Base-by-base conservation (phyloP, 2,113 vertebrate species). In the Myxocyprinus asiaticus region DNA sequence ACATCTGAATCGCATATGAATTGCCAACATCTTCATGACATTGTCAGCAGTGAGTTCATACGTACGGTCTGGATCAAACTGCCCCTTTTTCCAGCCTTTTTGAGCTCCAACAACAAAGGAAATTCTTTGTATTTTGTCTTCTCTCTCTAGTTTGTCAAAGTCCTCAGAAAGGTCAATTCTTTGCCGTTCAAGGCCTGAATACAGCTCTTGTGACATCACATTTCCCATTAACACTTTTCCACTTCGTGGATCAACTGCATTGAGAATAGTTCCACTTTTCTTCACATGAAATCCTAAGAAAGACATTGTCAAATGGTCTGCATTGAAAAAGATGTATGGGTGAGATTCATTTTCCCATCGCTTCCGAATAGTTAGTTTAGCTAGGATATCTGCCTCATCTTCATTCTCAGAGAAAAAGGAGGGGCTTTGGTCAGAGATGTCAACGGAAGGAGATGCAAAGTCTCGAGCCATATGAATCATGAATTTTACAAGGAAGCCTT, bases 21-120 rank as follows among this genome's bases (percentile, higher is more conserved):
- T 93, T 51, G 93, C 93, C 82, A 95, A 77, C 91, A 94, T 95
- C 86, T 95, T 95, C 94, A 91, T 92, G 64, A 94, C 91, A 73
- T 94, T 94, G 86, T 95, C 94, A 58, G 91, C 82, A 6, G 93
- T 94, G 70, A 95, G 85, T 69, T 94, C 92, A 62, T 94, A 95
- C 0, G 91, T 92, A 43, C 88, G 86, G 80, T 95, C 93, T 76
- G 94, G 94, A 88, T 94, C 94, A 79, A 91, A 89, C 0, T 0
- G 0, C 8, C 74, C 66, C 50, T 50, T 82, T 12, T 48, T 81
- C 12, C 85, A 89, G 48, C 86, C 88, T 77, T 79, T 87, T 12
- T 73, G 51, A 53, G 90, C 90, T 77, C 93, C 92, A 77, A 94
- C 91, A 66, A 94, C 93, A 5, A 80, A 80, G 5, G 90, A 92